Evolutionary conservation across 2,797 vertebrate genomes (phyloP).

Genomic region (Danio aesculapii): DNA sequence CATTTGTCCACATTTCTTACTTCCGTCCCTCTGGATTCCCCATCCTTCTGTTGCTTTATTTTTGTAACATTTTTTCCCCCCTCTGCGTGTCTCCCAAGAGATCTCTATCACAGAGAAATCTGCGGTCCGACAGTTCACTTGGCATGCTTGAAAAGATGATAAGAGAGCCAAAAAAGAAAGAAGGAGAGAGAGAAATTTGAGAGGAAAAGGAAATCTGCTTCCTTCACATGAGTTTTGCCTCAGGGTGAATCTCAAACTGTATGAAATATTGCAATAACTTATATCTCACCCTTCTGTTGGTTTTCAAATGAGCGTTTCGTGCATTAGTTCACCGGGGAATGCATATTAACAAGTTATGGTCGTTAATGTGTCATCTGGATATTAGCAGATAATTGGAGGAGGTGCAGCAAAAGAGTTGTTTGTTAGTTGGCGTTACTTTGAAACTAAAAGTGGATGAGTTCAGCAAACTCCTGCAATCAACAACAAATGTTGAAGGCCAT

Average conservation of each 20-base stretch:
- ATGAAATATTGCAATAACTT: conserved; percentile 26
- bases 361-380: background rate
- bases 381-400: background rate
- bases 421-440: background rate
- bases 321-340: conserved; percentile 10
- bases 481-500: conserved; percentile 5
- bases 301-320: conserved; percentile 24
- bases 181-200: conserved; percentile 6
- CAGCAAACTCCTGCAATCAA: conserved; percentile 2
- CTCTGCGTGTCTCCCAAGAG: conserved; percentile 64
- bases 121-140: conserved; percentile 72
- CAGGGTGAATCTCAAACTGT: conserved; percentile 35
- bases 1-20: conserved; percentile 80
- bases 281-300: conserved; percentile 3
- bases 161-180: conserved; percentile 41
- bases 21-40: conserved; percentile 66
- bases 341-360: background rate
- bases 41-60: conserved; percentile 77
- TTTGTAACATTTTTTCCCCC: conserved; percentile 65
- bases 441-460: background rate
- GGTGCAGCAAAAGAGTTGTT: background rate
- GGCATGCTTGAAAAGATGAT: conserved; percentile 71
- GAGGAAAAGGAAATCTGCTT: conserved; percentile 28
- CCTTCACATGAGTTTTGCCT: conserved; percentile 36
- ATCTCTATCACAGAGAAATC: conserved; percentile 76